Evolutionary conservation across 2,888 invertebrate genomes (phyloP).

Genomic region (Rosalia funebris): DNA sequence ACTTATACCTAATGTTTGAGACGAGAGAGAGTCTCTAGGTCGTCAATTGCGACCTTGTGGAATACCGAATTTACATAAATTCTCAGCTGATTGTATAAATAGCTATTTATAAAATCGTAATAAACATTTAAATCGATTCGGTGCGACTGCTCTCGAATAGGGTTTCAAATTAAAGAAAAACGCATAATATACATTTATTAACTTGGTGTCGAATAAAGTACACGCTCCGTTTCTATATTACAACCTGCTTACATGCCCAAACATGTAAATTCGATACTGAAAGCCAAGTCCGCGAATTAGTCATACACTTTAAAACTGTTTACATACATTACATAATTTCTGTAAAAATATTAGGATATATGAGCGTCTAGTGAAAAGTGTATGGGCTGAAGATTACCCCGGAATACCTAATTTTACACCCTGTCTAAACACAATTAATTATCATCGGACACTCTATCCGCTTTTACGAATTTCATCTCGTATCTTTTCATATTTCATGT

Average conservation of each 20-base stretch:
- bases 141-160: background rate
- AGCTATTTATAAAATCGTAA: conserved; percentile 30
- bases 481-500: background rate
- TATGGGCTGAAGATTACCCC: conserved; percentile 4
- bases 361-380: background rate
- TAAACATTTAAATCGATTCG: conserved; percentile 8
- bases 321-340: background rate
- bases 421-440: conserved; percentile 1
- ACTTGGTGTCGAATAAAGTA: background rate
- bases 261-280: background rate
- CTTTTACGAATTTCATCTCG: background rate
- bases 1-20: conserved; percentile 29
- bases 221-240: background rate
- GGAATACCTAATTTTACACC: background rate
- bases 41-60: conserved; percentile 34
- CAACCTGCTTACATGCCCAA: background rate
- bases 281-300: background rate
- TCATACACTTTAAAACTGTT: background rate
- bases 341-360: background rate
- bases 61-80: conserved; percentile 36
- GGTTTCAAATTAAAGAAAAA: background rate
- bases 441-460: background rate
- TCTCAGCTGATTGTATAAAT: conserved; percentile 28
- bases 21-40: conserved; percentile 40
- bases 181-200: background rate